phyloP scores from a whole-genome alignment of 2,888 invertebrate species.

The Elmis aenea region DNA sequence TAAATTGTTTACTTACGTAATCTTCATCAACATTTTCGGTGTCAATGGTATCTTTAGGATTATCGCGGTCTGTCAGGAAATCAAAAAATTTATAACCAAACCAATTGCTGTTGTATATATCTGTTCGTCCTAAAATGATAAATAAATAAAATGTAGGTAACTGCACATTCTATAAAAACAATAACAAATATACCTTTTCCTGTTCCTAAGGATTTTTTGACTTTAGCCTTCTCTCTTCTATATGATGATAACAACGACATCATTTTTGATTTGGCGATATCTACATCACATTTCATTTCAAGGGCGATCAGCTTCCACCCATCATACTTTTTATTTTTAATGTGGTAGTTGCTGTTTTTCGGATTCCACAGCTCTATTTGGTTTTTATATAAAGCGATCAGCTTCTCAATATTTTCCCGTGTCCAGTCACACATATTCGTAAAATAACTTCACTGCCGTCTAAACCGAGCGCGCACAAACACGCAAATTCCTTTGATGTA shows the following conservation, averaged over 20 bases:
- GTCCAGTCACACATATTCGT: no score
- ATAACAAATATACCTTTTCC: conserved; percentile 1
- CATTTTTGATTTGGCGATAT: neutral
- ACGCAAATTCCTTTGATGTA: no score
- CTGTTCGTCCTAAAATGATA: neutral
- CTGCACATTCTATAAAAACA: no score
- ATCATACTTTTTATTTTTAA: no score
- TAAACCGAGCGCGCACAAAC: no score
- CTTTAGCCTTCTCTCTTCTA: conserved; percentile 1
- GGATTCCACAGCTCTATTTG: no score
- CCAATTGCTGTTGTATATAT: conserved; percentile 6
- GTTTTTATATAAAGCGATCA: no score
- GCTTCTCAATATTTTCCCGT: no score
- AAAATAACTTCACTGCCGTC: no score
- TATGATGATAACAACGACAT: neutral
- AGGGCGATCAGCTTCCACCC: no score
- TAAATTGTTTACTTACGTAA: neutral
- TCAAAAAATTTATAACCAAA: conserved; percentile 16
- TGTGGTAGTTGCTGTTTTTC: no score
- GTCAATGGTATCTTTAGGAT: conserved; percentile 9
- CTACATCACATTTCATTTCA: conserved; percentile 1
- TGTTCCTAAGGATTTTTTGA: conserved; percentile 1
- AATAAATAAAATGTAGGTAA: no score
- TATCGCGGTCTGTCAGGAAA: conserved; percentile 14
- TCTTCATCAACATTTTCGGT: conserved; percentile 6